Evolutionary conservation across 2,888 invertebrate species (phyloP).

Genomic region (Polydrusus tereticollis): DNA sequence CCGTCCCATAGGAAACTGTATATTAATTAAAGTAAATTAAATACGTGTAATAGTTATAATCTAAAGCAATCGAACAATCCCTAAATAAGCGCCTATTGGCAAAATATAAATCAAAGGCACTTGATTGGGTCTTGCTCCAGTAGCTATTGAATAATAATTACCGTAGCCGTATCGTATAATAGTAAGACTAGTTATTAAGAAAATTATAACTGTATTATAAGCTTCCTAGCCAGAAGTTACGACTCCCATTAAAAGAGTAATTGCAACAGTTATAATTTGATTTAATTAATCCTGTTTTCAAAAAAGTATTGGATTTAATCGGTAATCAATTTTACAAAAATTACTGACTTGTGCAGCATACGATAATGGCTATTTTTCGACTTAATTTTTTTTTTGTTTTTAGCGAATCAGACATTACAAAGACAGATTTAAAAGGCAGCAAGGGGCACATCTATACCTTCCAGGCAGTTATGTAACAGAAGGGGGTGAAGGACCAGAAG

Average conservation of each 20-base stretch:
- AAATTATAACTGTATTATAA: conserved; percentile 4
- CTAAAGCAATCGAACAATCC: neutral
- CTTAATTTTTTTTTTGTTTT: conserved; percentile 48
- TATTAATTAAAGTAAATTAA: neutral
- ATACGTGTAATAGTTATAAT: neutral
- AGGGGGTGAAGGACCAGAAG: conserved; percentile 75
- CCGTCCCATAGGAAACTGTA: neutral
- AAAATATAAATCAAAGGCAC: conserved; percentile 16
- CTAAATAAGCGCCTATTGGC: conserved; percentile 1
- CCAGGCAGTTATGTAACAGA: conserved; percentile 81
- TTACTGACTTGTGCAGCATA: neutral
- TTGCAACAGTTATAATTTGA: neutral
- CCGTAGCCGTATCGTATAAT: neutral
- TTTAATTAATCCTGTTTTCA: neutral
- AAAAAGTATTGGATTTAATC: neutral
- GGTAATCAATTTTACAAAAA: no score
- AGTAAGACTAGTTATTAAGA: neutral
- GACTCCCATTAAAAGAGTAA: neutral
- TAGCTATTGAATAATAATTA: conserved; percentile 16
- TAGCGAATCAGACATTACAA: conserved; percentile 74
- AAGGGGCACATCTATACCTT: conserved; percentile 80
- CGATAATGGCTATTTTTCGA: neutral
- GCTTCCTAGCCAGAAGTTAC: neutral
- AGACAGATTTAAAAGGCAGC: conserved; percentile 82
- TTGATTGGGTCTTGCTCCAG: conserved; percentile 15